Percentiles rank a stretch among this genome's conserved stretches.
Conservation (phyloP, 2,888 invertebrate species). For the Chelonus formosanus region DNA sequence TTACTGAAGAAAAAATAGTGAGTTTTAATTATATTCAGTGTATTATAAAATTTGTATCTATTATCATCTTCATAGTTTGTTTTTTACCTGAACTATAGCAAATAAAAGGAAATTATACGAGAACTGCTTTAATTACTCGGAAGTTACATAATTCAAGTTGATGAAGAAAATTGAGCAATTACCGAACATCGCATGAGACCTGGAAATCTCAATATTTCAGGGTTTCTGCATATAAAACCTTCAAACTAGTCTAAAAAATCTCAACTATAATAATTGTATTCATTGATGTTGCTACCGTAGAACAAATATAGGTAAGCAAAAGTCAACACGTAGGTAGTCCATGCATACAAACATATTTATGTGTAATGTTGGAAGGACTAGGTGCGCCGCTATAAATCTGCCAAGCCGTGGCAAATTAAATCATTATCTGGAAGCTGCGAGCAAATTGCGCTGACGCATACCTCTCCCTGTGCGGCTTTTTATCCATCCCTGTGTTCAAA, state of each 20-base stretch:
- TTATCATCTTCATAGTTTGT: conserved; percentile 13
- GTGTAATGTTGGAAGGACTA: conserved; percentile 43
- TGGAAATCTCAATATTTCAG: conserved; percentile 33
- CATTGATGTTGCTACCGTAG: not conserved
- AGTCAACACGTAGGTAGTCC: conserved; percentile 28
- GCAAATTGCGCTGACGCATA: conserved; percentile 56
- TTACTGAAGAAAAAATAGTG: too few species aligned
- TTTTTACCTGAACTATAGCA: too few species aligned
- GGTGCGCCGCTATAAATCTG: conserved; percentile 58
- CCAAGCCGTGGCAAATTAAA: conserved; percentile 56
- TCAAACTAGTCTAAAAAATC: not conserved
- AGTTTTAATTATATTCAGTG: not conserved
- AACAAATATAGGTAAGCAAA: conserved; percentile 27
- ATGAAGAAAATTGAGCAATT: conserved; percentile 55
- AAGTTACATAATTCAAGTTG: conserved; percentile 30
- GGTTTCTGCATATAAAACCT: not conserved
- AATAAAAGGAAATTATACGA: not conserved
- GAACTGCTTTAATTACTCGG: conserved; percentile 8
- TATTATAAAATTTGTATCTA: conserved; percentile 20
- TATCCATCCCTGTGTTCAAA: conserved; percentile 35
- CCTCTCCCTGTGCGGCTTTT: conserved; percentile 31
- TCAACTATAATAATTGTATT: not conserved
- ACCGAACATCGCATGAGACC: conserved; percentile 49
- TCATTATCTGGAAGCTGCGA: conserved; percentile 58
- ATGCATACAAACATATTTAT: conserved; percentile 27